Percentiles rank a stretch among this genome's conserved stretches.
These are phyloP conservation scores for Pardalotus punctatus DNA, from an alignment of 2,113 vertebrate species.

Conservation along the genomic window DNA sequence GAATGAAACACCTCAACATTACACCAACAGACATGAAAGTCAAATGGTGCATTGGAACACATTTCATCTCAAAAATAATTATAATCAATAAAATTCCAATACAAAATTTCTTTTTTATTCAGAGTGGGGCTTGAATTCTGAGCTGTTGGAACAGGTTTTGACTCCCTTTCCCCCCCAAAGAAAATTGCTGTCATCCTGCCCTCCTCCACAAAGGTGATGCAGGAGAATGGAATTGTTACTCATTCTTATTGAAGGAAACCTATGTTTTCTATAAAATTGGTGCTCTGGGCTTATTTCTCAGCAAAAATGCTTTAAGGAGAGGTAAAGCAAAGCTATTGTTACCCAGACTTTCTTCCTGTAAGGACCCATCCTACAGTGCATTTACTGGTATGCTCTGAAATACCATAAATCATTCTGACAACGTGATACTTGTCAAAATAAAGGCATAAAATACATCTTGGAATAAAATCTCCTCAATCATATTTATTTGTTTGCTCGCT, in stretches of 20 bases:
- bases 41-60: not conserved
- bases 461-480: slow-evolving; percentile 46
- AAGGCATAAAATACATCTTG: slow-evolving; percentile 47
- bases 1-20: not conserved
- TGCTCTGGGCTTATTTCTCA: not conserved
- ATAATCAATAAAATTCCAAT: not conserved
- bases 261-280: not conserved
- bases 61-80: not conserved
- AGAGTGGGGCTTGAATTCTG: not conserved
- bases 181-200: not conserved
- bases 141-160: not conserved
- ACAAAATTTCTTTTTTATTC: not conserved
- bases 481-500: slow-evolving; percentile 60
- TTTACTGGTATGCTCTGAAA: slow-evolving; percentile 42
- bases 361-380: slow-evolving; percentile 7
- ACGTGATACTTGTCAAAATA: slow-evolving; percentile 64
- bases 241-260: not conserved
- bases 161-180: not conserved
- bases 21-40: not conserved
- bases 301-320: not conserved
- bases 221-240: not conserved
- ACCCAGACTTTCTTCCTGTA: slow-evolving; percentile 27
- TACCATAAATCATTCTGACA: slow-evolving; percentile 67
- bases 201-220: not conserved
- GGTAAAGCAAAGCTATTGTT: slow-evolving; percentile 18